These are phyloP conservation scores for Cyaniris semiargus DNA, from an alignment of 2,888 invertebrate genomes.

Conservation along the genomic window DNA sequence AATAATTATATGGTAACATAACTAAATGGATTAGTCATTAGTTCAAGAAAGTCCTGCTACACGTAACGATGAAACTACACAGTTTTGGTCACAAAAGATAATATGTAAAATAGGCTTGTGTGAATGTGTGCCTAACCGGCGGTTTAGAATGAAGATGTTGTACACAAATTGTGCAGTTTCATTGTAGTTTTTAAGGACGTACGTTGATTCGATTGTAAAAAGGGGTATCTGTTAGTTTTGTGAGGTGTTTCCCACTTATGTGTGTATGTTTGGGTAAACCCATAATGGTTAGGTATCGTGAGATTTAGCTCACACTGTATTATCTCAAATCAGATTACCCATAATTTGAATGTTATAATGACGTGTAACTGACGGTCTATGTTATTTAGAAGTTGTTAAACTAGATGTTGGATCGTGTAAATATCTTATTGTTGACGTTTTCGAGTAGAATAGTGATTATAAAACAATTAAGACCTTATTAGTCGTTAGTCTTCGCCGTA, in stretches of 20 bases:
- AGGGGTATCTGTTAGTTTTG: not conserved
- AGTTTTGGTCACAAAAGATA: not conserved
- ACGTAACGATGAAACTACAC: not conserved
- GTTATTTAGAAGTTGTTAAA: constrained; percentile 59
- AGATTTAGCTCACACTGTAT: not conserved
- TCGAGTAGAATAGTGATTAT: constrained; percentile 43
- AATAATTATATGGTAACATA: not conserved
- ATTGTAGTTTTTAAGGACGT: not conserved
- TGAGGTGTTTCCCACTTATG: not conserved
- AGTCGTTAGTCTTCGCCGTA: constrained; percentile 31
- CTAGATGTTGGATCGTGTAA: constrained; percentile 59
- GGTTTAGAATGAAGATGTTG: not conserved
- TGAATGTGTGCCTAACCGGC: not conserved
- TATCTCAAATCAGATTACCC: not conserved
- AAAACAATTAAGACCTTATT: constrained; percentile 31
- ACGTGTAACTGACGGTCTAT: constrained; percentile 39
- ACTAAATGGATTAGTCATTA: not conserved
- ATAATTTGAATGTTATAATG: constrained; percentile 25
- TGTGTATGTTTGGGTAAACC: not conserved
- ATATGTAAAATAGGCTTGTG: not conserved
- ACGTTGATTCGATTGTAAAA: constrained; percentile 2
- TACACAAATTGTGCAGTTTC: too few species aligned
- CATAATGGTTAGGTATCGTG: not conserved
- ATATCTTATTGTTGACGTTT: constrained; percentile 59
- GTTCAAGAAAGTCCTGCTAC: not conserved